phyloP scores from a whole-genome alignment of 2,888 invertebrate species.

The Cryptocephalus moraei region DNA sequence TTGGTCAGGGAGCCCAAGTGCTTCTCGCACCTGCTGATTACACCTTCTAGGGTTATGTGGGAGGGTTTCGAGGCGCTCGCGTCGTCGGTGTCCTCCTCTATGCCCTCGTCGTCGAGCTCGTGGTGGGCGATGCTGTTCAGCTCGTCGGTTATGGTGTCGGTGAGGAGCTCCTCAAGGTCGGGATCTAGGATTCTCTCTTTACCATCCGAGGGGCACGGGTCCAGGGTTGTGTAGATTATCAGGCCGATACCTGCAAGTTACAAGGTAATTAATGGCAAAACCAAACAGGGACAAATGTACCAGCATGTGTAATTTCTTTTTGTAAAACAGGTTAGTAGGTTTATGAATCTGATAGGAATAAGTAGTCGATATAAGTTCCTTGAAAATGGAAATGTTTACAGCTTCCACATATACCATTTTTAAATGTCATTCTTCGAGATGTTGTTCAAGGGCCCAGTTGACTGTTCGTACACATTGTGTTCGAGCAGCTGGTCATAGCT shows the following conservation, averaged over 20 bases:
- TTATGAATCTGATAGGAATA: too few relatives aligned
- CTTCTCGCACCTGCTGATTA: conserved; percentile 24
- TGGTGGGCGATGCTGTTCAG: conserved; percentile 26
- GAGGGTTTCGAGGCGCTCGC: conserved; percentile 29
- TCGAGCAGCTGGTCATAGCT: too few relatives aligned
- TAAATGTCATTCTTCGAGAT: too few relatives aligned
- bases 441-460: too few relatives aligned
- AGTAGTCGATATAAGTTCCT: too few relatives aligned
- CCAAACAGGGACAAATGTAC: too few relatives aligned
- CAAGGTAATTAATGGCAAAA: too few relatives aligned
- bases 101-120: conserved; percentile 80
- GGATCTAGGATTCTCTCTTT: conserved; percentile 81
- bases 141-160: conserved; percentile 62
- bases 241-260: conserved; percentile 53
- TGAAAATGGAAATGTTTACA: too few relatives aligned
- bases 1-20: conserved; percentile 31
- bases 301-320: too few relatives aligned
- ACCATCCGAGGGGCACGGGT: conserved; percentile 75
- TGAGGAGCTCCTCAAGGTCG: conserved; percentile 77
- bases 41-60: conserved; percentile 23
- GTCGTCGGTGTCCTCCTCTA: conserved; percentile 66
- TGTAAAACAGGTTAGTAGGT: too few relatives aligned
- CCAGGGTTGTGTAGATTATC: conserved; percentile 80
- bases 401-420: too few relatives aligned
- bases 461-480: too few relatives aligned